Evolutionary conservation across 2,888 invertebrate species (phyloP), one percentile per base, ranked within the genome.

Genomic region (Lasioglossum vierecki): DNA sequence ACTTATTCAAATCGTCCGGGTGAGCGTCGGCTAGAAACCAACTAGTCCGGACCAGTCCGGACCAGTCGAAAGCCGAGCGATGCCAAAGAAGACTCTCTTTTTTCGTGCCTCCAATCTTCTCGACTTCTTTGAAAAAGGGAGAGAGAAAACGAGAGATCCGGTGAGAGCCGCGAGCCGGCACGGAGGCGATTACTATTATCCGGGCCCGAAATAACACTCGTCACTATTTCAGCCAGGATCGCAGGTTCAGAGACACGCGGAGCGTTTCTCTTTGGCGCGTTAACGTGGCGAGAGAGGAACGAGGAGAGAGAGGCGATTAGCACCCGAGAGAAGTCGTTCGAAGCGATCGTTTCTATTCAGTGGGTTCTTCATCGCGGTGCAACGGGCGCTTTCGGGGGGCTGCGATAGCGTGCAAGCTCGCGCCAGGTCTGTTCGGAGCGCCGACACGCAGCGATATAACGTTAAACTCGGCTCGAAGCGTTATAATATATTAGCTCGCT

Each of bases 1-100:
- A 89, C 92, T 93, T 93, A 93, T 93, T 93, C 92, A 93, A 92
- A 93, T 92, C 88, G 88, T 82, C 80, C 87, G 83, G 39, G 15
- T 57, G 44, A 73, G 22, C 53, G 81, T 44, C 53, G 71, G 30
- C 63, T 63, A 76, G 9, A 41, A 46, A 35, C 18, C 18, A 66
- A 30, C 26, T 6, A 13, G 26, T 15, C 13, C 26, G 5, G 26
- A 63, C 30, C 15, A 15, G 63, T 0, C 6, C 30, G 2, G 6
- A 30, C 30, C 60, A 15, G 15, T 11, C 2, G 30, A 30, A 26
- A 63, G 13, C 63, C 8, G n/a, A 30, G 30, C 30, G 30, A 30
- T 6, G 63, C 30, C 30, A 15, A 18, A 30, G 63, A 18, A 63
- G 63, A 63, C 63, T 13, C 63, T 63, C 63, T 18, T 63, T 30